Conservation (phyloP, 2,797 vertebrate species). For the Acrossocheilus wenchowensis region DNA sequence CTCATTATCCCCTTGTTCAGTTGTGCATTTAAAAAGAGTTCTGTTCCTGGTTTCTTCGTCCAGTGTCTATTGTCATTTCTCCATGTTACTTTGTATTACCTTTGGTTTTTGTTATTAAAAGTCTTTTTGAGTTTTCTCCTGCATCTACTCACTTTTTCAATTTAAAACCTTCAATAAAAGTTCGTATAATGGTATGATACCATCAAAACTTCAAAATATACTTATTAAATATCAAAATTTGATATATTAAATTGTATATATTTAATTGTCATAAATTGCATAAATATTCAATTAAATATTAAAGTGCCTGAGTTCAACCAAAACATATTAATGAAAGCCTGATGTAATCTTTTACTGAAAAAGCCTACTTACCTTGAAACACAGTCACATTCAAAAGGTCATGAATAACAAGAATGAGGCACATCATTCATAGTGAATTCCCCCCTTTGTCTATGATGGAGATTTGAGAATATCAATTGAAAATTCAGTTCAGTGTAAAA, state of each 20-base stretch:
- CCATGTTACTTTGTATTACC: too few species aligned
- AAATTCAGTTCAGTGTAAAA: neutral
- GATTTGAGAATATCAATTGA: neutral
- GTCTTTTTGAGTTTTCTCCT: too few species aligned
- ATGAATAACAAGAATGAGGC: neutral
- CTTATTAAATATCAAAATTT: too few species aligned
- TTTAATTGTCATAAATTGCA: neutral
- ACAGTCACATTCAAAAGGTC: neutral
- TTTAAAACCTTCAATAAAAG: neutral
- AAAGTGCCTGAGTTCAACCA: neutral
- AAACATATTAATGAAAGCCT: neutral
- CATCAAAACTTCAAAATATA: neutral
- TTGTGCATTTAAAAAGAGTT: too few species aligned
- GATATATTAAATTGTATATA: too few species aligned
- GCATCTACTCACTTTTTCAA: too few species aligned
- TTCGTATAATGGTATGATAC: neutral
- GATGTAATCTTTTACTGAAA: neutral
- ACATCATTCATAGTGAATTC: neutral
- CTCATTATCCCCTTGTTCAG: too few species aligned
- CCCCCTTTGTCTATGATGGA: neutral
- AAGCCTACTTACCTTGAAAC: neutral
- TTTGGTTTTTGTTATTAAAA: too few species aligned
- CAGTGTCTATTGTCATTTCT: too few species aligned
- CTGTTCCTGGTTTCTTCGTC: too few species aligned
- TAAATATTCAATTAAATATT: neutral